Evolutionary conservation across 2,797 vertebrate genomes (phyloP).

Genomic region (Hemitrygon akajei): DNA sequence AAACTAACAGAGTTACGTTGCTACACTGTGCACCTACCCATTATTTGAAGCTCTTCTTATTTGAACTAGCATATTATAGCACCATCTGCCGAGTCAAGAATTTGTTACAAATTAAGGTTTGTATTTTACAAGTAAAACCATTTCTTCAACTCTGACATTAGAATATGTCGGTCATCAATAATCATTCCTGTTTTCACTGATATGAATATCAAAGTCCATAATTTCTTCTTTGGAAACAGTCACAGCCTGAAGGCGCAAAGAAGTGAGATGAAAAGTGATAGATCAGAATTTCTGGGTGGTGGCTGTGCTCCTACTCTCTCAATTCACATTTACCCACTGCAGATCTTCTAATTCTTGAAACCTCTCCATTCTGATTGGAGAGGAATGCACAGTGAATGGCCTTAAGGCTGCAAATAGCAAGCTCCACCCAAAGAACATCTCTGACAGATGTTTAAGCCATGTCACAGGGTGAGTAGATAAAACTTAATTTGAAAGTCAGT

Average conservation of each 20-base stretch:
- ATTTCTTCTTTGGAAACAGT: background rate
- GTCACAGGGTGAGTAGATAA: no score
- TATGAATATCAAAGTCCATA: background rate
- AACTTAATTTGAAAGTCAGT: no score
- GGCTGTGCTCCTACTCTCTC: no score
- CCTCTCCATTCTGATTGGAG: no score
- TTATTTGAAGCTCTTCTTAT: background rate
- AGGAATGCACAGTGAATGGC: no score
- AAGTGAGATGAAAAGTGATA: background rate
- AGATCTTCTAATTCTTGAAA: no score
- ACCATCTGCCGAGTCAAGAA: background rate
- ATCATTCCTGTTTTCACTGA: background rate
- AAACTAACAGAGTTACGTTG: background rate
- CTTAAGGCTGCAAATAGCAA: no score
- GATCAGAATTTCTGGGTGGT: no score
- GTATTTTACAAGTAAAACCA: background rate
- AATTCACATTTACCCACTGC: no score
- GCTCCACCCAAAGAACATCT: no score
- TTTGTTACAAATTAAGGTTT: background rate
- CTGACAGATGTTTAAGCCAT: no score
- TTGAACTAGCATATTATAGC: constrained; percentile 10
- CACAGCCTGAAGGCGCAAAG: background rate
- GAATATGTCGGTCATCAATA: background rate
- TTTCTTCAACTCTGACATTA: background rate
- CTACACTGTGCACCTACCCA: background rate